phyloP scores from a whole-genome alignment of 2,113 vertebrate species.

The Circaetus gallicus region DNA sequence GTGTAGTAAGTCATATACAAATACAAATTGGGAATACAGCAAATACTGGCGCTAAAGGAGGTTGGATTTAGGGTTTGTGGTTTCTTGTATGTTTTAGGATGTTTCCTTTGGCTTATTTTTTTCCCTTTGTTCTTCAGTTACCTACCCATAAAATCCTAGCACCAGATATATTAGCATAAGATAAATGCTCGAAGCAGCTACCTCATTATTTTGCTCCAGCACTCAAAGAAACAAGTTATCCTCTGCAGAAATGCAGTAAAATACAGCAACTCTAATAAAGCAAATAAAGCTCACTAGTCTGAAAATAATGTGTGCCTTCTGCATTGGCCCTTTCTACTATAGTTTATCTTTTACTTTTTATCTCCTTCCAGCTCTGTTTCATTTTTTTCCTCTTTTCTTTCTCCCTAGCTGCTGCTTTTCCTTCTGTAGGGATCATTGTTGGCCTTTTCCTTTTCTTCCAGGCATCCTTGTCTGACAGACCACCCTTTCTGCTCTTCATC shows the following conservation, averaged over 20 bases:
- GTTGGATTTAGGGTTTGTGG: not conserved
- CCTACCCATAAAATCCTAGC: not conserved
- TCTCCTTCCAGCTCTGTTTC: not conserved
- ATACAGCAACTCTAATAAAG: not conserved
- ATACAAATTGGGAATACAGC: not conserved
- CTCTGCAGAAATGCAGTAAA: not conserved
- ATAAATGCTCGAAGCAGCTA: not conserved
- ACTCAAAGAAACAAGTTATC: not conserved
- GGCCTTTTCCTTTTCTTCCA: not conserved
- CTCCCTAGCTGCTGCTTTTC: not conserved
- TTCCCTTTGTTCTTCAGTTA: not conserved
- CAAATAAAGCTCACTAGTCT: not conserved
- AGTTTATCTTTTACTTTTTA: not conserved
- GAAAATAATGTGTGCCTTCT: not conserved
- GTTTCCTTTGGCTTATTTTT: not conserved
- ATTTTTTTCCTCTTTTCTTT: not conserved
- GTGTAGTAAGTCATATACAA: not conserved
- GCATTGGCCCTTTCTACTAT: not conserved
- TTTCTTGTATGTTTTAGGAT: not conserved
- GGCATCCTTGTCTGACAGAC: not conserved
- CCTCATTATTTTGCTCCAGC: not conserved
- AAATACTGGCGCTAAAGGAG: not conserved
- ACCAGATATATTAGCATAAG: not conserved
- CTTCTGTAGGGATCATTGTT: not conserved
- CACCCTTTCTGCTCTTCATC: not conserved